Conservation (phyloP, 2,797 vertebrate species). For the Trachurus trachurus region DNA sequence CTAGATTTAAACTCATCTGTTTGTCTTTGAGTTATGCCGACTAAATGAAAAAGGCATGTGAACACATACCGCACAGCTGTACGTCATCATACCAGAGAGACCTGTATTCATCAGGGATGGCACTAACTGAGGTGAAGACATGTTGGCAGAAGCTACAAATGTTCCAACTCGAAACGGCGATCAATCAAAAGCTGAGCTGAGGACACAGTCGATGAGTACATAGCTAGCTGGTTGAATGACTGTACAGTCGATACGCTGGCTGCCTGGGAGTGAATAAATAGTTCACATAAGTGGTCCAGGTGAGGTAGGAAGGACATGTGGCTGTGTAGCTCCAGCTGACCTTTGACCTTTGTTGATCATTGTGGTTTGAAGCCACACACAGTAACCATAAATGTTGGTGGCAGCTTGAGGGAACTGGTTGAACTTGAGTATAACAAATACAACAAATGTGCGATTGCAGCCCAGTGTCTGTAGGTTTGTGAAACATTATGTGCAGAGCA, state of each 20-base stretch:
- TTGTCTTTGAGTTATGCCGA: constrained; percentile 36
- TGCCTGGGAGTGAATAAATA: background rate
- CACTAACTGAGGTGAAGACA: background rate
- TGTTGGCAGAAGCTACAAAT: background rate
- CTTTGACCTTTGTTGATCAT: background rate
- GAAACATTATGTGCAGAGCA: too few species aligned
- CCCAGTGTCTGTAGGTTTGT: too few species aligned
- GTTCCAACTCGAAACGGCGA: background rate
- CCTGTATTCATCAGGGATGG: background rate
- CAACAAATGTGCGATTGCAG: background rate
- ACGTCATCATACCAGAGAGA: background rate
- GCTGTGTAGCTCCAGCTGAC: background rate
- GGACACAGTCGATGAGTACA: background rate
- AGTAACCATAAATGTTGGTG: background rate
- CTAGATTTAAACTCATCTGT: constrained; percentile 45
- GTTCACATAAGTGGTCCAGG: background rate
- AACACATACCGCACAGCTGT: constrained; percentile 11
- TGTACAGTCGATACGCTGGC: background rate
- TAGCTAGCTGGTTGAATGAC: background rate
- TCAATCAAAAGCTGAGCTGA: background rate
- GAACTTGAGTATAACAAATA: background rate
- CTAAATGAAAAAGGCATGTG: constrained; percentile 47
- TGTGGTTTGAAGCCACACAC: background rate
- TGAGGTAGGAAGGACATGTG: background rate
- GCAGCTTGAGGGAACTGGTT: background rate